These are phyloP conservation scores for Palythoa caribaeorum DNA, from an alignment of 92 coral and sea anemone species.

Conservation along the genomic window DNA sequence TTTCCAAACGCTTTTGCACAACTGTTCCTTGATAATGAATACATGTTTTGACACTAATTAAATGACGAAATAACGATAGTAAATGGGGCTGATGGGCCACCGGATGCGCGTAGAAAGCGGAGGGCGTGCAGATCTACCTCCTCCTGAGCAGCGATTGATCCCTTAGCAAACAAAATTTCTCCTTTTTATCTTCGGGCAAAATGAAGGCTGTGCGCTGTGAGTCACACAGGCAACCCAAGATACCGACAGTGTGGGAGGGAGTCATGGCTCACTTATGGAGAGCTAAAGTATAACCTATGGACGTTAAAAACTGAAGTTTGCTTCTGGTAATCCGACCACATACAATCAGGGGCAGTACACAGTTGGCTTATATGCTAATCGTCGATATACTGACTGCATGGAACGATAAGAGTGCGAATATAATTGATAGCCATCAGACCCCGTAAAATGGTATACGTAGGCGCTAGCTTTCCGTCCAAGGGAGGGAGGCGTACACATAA, in stretches of 20 bases:
- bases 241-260: conserved; percentile 68
- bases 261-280: conserved; percentile 47
- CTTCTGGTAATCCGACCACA: conserved; percentile 53
- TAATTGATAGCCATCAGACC: conserved; percentile 25
- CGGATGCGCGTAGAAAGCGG: conserved; percentile 31
- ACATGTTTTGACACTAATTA: too few species aligned
- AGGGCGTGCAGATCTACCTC: conserved; percentile 12
- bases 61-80: conserved; percentile 31
- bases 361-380: conserved; percentile 74
- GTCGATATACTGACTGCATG: conserved; percentile 73
- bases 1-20: too few species aligned
- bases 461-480: conserved; percentile 80
- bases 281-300: conserved; percentile 73
- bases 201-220: conserved; percentile 63
- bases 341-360: conserved; percentile 7
- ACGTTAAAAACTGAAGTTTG: conserved; percentile 54
- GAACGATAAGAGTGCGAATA: conserved; percentile 55
- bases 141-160: not conserved
- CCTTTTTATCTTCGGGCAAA: conserved; percentile 67
- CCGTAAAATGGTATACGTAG: conserved; percentile 65
- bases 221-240: conserved; percentile 69
- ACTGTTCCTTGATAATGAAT: too few species aligned
- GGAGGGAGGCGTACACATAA: conserved; percentile 49
- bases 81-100: not conserved
- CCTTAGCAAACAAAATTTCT: conserved; percentile 59